These are phyloP conservation scores for Tokudaia tokunoshimensis DNA, from an alignment of 2,797 vertebrate genomes.

Conservation along the genomic window DNA sequence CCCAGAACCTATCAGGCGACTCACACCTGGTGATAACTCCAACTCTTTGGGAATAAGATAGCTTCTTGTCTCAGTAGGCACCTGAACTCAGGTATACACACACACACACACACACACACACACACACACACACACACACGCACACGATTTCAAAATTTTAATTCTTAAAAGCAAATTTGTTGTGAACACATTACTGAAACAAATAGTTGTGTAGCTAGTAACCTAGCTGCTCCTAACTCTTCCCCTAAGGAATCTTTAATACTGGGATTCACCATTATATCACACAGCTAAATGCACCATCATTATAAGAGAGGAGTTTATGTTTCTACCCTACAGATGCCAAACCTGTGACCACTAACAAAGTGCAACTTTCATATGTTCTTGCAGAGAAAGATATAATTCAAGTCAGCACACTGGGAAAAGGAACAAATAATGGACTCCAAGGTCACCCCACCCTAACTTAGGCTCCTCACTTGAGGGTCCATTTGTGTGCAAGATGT, in stretches of 20 bases:
- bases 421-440: no score
- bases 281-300: not conserved
- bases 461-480: no score
- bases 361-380: not conserved
- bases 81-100: not conserved
- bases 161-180: not conserved
- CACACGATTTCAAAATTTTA: not conserved
- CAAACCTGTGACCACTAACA: not conserved
- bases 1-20: not conserved
- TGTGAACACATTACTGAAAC: not conserved
- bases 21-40: not conserved
- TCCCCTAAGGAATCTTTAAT: not conserved
- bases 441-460: no score
- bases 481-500: no score
- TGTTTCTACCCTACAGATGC: not conserved
- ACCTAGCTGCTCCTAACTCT: not conserved
- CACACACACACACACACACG: not conserved
- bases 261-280: not conserved
- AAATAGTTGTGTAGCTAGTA: not conserved
- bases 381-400: no score
- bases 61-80: not conserved
- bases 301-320: not conserved
- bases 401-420: no score
- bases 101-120: not conserved
- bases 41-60: not conserved